Percentiles rank a stretch among this genome's conserved stretches.
Evolutionary conservation across 2,113 vertebrate genomes (phyloP).

Genomic region (Circaetus cinerascens): DNA sequence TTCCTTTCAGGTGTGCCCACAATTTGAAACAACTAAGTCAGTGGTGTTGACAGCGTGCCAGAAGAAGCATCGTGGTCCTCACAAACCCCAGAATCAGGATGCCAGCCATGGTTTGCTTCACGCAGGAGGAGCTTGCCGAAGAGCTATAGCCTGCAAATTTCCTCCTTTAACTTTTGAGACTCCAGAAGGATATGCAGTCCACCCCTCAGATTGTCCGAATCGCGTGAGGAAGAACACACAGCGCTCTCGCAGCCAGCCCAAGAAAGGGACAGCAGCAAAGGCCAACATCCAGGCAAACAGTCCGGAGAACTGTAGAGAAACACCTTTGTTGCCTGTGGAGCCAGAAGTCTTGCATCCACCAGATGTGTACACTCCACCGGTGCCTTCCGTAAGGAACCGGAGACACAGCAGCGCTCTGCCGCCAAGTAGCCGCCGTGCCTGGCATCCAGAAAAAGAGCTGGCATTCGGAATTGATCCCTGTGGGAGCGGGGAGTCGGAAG

Average conservation of each 20-base stretch:
- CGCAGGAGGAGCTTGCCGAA: constrained; percentile 37
- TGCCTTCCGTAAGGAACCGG: neutral
- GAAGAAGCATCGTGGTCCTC: neutral
- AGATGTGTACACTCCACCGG: constrained; percentile 64
- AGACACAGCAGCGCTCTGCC: neutral
- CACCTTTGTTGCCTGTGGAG: neutral
- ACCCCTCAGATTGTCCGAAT: accelerated
- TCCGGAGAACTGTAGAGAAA: neutral
- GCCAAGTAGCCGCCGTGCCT: neutral
- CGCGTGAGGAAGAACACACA: neutral
- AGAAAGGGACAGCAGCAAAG: neutral
- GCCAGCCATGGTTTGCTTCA: neutral
- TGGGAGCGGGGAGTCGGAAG: neutral
- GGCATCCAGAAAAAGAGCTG: neutral
- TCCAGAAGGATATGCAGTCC: neutral
- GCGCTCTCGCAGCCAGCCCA: neutral
- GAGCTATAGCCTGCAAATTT: constrained; percentile 71
- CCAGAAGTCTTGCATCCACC: neutral
- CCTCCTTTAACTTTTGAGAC: constrained; percentile 75
- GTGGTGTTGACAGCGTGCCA: neutral
- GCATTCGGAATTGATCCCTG: neutral
- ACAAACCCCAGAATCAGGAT: neutral
- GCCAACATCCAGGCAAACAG: neutral
- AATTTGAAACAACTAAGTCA: constrained; percentile 75
- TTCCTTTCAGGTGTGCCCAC: constrained; percentile 78